phyloP scores from a whole-genome alignment of 2,888 invertebrate species.

The Caenorhabditis plicata region DNA sequence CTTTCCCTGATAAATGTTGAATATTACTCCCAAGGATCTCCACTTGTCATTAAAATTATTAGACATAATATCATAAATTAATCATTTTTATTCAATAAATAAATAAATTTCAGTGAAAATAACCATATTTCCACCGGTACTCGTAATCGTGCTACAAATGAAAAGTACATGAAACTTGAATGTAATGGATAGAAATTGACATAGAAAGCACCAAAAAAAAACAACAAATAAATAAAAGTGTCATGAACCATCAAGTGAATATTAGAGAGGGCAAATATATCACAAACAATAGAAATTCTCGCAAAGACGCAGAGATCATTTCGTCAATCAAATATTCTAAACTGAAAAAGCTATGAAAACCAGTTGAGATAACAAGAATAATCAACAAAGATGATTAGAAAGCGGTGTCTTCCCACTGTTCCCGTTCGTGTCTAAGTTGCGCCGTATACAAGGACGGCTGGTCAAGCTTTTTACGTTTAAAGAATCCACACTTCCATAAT shows the following conservation, averaged over 20 bases:
- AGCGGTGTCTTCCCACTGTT: conserved; percentile 40
- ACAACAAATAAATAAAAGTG: conserved; percentile 5
- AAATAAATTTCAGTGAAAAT: too few relatives aligned
- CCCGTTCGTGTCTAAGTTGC: conserved; percentile 36
- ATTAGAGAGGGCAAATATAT: background rate
- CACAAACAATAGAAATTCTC: conserved; percentile 1
- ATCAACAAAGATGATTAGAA: conserved; percentile 10
- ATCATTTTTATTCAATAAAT: too few relatives aligned
- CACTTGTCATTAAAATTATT: too few relatives aligned
- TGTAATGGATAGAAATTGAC: too few relatives aligned
- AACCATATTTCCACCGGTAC: too few relatives aligned
- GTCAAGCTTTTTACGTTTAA: conserved; percentile 39
- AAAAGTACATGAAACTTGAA: too few relatives aligned
- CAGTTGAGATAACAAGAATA: background rate
- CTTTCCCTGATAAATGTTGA: too few relatives aligned
- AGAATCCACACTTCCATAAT: conserved; percentile 46
- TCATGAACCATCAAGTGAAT: conserved; percentile 4
- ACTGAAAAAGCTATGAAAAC: conserved; percentile 16
- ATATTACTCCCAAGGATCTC: too few relatives aligned
- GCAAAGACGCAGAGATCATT: conserved; percentile 11
- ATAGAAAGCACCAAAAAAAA: too few relatives aligned
- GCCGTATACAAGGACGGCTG: conserved; percentile 40
- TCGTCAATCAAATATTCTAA: conserved; percentile 10
- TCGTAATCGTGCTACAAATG: too few relatives aligned
- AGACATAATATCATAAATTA: too few relatives aligned